Percentiles rank a stretch among this genome's conserved stretches.
phyloP scores from a whole-genome alignment of 2,888 invertebrate genomes.

The Drosophila cognata region DNA sequence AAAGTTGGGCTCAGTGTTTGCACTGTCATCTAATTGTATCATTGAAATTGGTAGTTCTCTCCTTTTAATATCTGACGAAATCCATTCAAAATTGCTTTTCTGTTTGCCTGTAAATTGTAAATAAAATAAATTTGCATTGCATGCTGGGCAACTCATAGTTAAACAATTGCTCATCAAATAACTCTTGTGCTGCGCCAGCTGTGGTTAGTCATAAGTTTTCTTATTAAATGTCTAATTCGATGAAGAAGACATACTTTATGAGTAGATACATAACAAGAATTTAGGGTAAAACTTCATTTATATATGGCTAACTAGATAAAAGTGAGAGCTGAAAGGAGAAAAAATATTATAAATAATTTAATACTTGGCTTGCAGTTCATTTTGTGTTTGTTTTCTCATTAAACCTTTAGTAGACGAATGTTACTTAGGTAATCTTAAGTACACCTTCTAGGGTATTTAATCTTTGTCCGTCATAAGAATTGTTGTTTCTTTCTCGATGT shows the following conservation, averaged over 20 bases:
- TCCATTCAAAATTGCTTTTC: not conserved
- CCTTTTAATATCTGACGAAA: not conserved
- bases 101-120: not conserved
- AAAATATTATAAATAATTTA: not conserved
- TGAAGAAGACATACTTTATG: not conserved
- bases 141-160: not conserved
- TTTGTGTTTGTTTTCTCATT: not conserved
- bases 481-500: constrained; percentile 16
- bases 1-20: constrained; percentile 1
- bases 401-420: not conserved
- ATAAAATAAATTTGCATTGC: not conserved
- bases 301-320: not conserved
- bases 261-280: not conserved
- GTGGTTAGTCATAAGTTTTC: not conserved
- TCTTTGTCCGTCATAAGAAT: not conserved
- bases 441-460: constrained; percentile 25
- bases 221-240: not conserved
- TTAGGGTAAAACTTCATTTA: not conserved
- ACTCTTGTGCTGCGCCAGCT: constrained; percentile 20
- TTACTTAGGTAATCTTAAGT: not conserved
- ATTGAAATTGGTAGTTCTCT: not conserved
- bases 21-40: constrained; percentile 1
- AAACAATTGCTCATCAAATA: not conserved
- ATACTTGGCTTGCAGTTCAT: not conserved
- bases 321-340: not conserved